Evolutionary conservation across 2,113 vertebrate species (phyloP), one percentile per base, ranked within the genome.

Genomic region (Aplodontia rufa): DNA sequence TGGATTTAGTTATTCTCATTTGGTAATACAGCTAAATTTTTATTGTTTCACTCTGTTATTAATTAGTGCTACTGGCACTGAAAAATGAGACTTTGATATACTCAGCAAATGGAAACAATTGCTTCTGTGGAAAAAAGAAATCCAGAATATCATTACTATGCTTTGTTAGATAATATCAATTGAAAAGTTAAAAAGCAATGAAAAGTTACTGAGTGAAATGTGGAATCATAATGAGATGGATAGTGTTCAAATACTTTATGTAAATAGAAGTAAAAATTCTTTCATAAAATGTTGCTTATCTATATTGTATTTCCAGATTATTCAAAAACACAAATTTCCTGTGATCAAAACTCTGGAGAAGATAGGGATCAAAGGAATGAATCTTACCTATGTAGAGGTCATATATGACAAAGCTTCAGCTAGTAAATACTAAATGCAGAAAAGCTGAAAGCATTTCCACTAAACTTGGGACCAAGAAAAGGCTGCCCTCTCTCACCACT

Each of bases 31-130:
- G 88, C 2, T 87, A n/a, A 90, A 62, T 89, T 84, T 89, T 87
- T 62, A 90, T 92, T 94, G 42, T 85, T 95, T 51, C n/a, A 71
- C 2, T 19, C 11, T 94, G n/a, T 81, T 88, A 87, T 87, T 97
- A 91, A 93, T 93, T 92, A 81, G 47, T 81, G 51, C 47, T 68
- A 17, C 17, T 60, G 47, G 28, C 40, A 90, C 93, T 97, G 8
- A 90, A 94, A 95, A 93, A 86, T 81, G 66, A 90, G 40, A 97
- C 94, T 94, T 95, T 91, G 40, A 86, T 86, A 60, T 72, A 78
- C 88, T 84, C 90, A 86, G 42, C 78, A 93, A 71, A 2, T 93
- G 55, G 58, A 93, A 95, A 74, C 8, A 95, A 81, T 88, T 96
- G 35, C 19, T 69, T 95, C 51, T 90, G 8, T 86, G 1, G 6